These are phyloP conservation scores for Scopus umbretta DNA, from an alignment of 2,113 vertebrate genomes.

Conservation along the genomic window DNA sequence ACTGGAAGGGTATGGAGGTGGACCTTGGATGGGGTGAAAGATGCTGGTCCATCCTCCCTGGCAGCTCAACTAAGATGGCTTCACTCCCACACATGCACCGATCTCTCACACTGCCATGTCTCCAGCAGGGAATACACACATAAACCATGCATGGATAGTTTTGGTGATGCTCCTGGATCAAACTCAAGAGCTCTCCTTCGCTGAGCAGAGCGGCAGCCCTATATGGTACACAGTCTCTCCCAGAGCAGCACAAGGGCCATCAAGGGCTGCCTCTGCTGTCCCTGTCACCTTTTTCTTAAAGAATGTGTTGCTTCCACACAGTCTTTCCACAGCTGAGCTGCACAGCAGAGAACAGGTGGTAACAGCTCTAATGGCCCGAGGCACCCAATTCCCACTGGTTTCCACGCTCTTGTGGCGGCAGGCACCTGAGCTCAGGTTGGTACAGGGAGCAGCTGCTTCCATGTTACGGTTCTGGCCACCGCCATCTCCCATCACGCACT, in stretches of 20 bases:
- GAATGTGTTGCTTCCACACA: background rate
- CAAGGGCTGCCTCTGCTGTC: background rate
- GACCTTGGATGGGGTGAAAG: background rate
- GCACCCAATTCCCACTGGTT: background rate
- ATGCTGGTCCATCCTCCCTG: background rate
- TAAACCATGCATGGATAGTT: accelerated
- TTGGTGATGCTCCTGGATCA: background rate
- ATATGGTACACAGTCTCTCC: background rate
- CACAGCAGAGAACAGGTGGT: background rate
- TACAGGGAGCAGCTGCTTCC: background rate
- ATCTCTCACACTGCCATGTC: background rate
- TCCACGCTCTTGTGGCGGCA: background rate
- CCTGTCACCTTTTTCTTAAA: background rate
- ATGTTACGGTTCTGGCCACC: background rate
- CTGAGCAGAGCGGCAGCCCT: background rate
- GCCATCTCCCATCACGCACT: accelerated
- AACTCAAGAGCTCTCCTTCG: background rate
- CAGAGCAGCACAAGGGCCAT: background rate
- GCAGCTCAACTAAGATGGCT: accelerated
- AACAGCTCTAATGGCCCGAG: background rate
- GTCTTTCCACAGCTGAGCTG: background rate
- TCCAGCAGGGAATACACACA: accelerated
- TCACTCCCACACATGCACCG: background rate
- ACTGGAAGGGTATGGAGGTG: background rate
- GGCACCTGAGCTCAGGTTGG: background rate